A percentile compares a stretch with the other conserved stretches of the same genome.
Conservation (phyloP, 2,113 vertebrate genomes). For the Pipra filicauda region DNA sequence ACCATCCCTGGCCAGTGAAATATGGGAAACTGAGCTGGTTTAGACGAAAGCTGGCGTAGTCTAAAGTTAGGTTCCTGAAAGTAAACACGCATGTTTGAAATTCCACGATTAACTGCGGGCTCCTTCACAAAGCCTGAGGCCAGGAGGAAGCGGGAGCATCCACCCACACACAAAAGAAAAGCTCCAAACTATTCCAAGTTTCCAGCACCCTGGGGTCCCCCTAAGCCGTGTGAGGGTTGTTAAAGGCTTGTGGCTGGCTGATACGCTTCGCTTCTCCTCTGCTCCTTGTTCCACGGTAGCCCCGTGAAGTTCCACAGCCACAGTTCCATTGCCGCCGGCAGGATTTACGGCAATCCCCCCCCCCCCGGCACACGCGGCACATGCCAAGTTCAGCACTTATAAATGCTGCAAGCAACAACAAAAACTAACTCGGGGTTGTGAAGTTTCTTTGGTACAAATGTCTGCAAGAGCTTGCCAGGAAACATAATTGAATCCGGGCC, state of each 20-base stretch:
- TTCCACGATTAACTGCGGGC: neutral
- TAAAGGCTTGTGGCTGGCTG: neutral
- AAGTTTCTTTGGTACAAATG: slow-evolving; percentile 14
- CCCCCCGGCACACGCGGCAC: neutral
- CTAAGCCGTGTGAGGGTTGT: neutral
- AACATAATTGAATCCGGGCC: slow-evolving; percentile 6
- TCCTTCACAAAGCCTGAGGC: neutral
- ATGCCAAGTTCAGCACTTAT: neutral
- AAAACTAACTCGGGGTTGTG: neutral
- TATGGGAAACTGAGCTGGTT: neutral
- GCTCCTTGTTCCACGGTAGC: neutral
- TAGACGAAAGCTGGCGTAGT: neutral
- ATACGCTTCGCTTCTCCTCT: neutral
- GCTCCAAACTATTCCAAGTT: slow-evolving; percentile 4
- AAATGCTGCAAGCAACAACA: neutral
- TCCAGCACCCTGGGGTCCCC: slow-evolving; percentile 43
- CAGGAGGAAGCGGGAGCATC: slow-evolving; percentile 25
- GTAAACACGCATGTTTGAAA: slow-evolving; percentile 25
- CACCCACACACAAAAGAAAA: slow-evolving; percentile 13
- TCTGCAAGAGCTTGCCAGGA: slow-evolving; percentile 35
- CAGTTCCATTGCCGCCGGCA: accelerated
- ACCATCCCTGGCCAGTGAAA: neutral
- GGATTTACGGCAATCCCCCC: neutral
- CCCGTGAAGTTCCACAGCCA: neutral
- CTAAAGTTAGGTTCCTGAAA: slow-evolving; percentile 24